Evolutionary conservation across 2,888 invertebrate genomes (phyloP).

Genomic region (Choristoneura rosaceana): DNA sequence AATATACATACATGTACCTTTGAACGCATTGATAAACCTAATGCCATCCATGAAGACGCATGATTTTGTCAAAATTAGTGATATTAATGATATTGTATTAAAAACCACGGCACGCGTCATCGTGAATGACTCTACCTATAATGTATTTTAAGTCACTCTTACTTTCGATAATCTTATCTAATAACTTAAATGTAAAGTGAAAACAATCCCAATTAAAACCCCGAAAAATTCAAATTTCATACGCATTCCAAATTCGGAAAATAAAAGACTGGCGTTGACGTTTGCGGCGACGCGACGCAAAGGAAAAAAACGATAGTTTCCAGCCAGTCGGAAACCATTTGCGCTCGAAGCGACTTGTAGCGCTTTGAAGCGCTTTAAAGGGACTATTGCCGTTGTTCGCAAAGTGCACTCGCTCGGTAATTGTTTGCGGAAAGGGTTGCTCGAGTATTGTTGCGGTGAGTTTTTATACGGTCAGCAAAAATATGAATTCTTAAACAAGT

Average conservation of each 20-base stretch:
- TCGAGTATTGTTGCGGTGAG: conserved; percentile 76
- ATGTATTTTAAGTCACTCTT: too few relatives aligned
- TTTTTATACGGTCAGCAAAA: conserved; percentile 67
- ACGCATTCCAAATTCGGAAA: conserved; percentile 60
- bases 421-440: conserved; percentile 84
- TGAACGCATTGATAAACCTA: too few relatives aligned
- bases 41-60: too few relatives aligned
- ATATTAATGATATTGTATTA: too few relatives aligned
- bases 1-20: too few relatives aligned
- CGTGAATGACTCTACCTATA: too few relatives aligned
- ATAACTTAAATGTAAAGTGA: background rate
- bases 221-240: conserved; percentile 41
- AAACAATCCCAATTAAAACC: conserved; percentile 33
- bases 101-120: too few relatives aligned
- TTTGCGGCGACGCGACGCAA: conserved; percentile 66
- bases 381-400: conserved; percentile 77
- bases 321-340: conserved; percentile 77
- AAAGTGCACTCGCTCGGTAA: conserved; percentile 79
- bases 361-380: conserved; percentile 55
- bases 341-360: conserved; percentile 54
- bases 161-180: background rate
- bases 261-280: conserved; percentile 68
- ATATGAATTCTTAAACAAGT: background rate
- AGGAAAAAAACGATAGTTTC: conserved; percentile 71
- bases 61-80: too few relatives aligned